These are phyloP conservation scores for Tichodroma muraria DNA, from an alignment of 2,113 vertebrate species.

Conservation along the genomic window DNA sequence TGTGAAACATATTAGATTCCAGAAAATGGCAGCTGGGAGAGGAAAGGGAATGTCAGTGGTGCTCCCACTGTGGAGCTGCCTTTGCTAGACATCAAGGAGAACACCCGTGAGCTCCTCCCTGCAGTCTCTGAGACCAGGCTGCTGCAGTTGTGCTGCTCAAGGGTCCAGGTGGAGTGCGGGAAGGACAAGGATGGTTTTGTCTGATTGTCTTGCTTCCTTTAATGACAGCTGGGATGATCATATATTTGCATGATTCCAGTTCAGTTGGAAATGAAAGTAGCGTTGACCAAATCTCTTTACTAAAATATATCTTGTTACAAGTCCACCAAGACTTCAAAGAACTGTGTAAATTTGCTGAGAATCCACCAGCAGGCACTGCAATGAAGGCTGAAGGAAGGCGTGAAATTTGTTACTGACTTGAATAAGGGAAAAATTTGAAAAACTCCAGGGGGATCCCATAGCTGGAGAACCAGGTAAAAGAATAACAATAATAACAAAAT, in stretches of 20 bases:
- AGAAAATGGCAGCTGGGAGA: background rate
- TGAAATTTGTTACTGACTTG: background rate
- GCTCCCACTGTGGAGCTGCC: background rate
- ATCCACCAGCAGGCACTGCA: background rate
- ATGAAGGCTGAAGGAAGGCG: background rate
- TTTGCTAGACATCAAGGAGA: background rate
- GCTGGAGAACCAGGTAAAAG: background rate
- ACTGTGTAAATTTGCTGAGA: background rate
- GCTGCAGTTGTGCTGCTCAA: background rate
- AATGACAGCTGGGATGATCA: background rate
- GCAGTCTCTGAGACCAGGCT: background rate
- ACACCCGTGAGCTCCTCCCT: fast-evolving
- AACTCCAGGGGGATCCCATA: background rate
- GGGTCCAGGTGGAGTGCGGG: fast-evolving
- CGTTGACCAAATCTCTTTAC: background rate
- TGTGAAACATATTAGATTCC: background rate
- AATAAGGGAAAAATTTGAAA: background rate
- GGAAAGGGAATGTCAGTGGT: background rate
- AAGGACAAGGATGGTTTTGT: background rate
- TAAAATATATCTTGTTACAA: background rate
- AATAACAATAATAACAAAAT: background rate
- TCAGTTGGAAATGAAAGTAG: background rate
- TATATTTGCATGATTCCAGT: background rate
- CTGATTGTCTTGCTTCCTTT: background rate
- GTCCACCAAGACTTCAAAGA: background rate